These are phyloP conservation scores for Mormyrus lacerda DNA, from an alignment of 2,113 vertebrate genomes.

Conservation along the genomic window DNA sequence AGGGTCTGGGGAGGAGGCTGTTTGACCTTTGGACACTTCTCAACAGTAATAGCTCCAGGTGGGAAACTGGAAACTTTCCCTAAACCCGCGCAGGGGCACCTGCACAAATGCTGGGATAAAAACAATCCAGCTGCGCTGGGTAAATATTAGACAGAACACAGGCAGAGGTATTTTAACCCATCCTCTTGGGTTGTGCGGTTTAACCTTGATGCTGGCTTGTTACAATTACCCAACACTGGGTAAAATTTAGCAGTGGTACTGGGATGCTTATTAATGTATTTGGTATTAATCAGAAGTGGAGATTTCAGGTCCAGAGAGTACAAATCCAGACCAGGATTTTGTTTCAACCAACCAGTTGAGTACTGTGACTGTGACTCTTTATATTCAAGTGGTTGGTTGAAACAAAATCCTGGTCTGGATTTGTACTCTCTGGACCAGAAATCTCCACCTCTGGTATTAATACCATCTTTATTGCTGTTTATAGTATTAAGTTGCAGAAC, in stretches of 20 bases:
- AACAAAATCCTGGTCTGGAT: too few species aligned
- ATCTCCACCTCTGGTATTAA: too few species aligned
- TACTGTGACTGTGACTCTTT: too few species aligned
- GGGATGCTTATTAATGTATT: background rate
- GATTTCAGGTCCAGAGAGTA: too few species aligned
- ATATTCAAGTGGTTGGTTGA: too few species aligned
- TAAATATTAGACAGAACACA: background rate
- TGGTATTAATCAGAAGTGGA: too few species aligned
- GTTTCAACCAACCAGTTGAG: too few species aligned
- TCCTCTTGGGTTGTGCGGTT: background rate
- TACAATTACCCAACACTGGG: background rate
- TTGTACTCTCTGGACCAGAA: too few species aligned
- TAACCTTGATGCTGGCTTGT: background rate
- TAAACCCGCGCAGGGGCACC: background rate
- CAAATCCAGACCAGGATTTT: too few species aligned
- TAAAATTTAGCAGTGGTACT: background rate
- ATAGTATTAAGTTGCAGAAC: background rate
- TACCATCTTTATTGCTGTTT: background rate
- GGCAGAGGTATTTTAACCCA: background rate
- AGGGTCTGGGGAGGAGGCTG: background rate
- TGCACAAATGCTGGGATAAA: background rate
- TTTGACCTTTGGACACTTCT: background rate
- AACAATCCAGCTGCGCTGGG: background rate
- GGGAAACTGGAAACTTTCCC: background rate
- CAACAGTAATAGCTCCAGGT: background rate